These are phyloP conservation scores for Anarsia innoxiella DNA, from an alignment of 2,888 invertebrate genomes.

Conservation along the genomic window DNA sequence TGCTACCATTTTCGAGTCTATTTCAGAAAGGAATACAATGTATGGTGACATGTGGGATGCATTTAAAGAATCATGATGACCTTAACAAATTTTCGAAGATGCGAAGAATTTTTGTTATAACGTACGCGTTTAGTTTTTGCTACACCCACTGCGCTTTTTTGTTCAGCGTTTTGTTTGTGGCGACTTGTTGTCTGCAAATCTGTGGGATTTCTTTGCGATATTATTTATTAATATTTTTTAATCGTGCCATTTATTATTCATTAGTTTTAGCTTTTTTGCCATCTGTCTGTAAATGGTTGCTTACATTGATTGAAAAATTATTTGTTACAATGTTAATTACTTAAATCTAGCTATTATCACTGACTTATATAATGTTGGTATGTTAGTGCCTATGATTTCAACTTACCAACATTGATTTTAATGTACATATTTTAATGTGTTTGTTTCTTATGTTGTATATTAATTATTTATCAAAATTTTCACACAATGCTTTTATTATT, in stretches of 20 bases:
- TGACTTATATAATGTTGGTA: too few species aligned
- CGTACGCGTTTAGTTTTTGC: slow-evolving; percentile 41
- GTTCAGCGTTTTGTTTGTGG: slow-evolving; percentile 38
- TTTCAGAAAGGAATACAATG: slow-evolving; percentile 50
- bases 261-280: not conserved
- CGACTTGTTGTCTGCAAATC: slow-evolving; percentile 56
- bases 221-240: slow-evolving; percentile 36
- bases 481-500: too few species aligned
- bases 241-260: slow-evolving; percentile 13
- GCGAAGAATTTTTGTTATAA: slow-evolving; percentile 30
- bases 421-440: too few species aligned
- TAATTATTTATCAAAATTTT: too few species aligned
- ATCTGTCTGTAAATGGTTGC: not conserved
- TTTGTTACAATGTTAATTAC: too few species aligned
- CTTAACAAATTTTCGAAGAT: slow-evolving; percentile 44
- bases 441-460: too few species aligned
- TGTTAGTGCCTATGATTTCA: too few species aligned
- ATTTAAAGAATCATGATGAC: slow-evolving; percentile 55
- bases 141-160: slow-evolving; percentile 36
- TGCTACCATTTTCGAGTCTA: slow-evolving; percentile 57
- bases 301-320: too few species aligned
- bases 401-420: too few species aligned
- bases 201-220: slow-evolving; percentile 22
- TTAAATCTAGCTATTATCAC: too few species aligned
- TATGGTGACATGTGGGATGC: slow-evolving; percentile 61